phyloP scores from a whole-genome alignment of 2,113 vertebrate genomes.

The Orientallactaga bullata region DNA sequence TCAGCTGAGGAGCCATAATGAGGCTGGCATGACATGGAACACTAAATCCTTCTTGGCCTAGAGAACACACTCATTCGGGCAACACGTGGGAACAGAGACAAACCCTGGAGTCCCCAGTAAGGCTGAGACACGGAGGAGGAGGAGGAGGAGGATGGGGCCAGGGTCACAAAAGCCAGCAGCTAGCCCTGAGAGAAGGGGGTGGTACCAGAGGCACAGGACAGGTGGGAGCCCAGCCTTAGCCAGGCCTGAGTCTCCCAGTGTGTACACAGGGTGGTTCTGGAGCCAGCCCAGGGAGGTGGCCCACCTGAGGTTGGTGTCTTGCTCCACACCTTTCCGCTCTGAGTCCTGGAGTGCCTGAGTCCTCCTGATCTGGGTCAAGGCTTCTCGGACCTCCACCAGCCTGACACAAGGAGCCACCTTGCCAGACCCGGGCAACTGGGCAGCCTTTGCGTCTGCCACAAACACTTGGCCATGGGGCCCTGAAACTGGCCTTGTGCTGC shows the following conservation, averaged over 20 bases:
- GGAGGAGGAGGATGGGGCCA: rapidly evolving
- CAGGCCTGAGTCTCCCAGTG: no score
- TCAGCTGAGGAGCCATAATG: background rate
- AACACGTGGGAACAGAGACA: background rate
- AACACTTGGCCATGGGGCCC: background rate
- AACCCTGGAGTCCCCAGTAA: background rate
- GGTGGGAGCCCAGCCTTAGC: background rate
- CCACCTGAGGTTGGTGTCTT: constrained; percentile 66
- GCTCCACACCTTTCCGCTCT: background rate
- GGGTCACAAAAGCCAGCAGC: background rate
- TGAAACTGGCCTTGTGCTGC: background rate
- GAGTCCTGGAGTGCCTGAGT: constrained; percentile 67
- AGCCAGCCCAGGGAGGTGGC: background rate
- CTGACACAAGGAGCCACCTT: background rate
- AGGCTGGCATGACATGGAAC: background rate
- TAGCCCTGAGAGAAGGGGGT: background rate
- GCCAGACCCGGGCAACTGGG: background rate
- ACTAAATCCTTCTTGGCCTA: background rate
- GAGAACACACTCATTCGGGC: background rate
- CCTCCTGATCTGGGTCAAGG: constrained; percentile 72
- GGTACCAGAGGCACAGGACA: background rate
- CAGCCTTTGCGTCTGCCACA: background rate
- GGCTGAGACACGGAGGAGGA: background rate
- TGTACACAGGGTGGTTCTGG: background rate
- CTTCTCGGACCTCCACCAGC: constrained; percentile 77